Evolutionary conservation across 2,888 invertebrate genomes (phyloP), one percentile per base, ranked within the genome.

Genomic region (Nomada ferruginata): DNA sequence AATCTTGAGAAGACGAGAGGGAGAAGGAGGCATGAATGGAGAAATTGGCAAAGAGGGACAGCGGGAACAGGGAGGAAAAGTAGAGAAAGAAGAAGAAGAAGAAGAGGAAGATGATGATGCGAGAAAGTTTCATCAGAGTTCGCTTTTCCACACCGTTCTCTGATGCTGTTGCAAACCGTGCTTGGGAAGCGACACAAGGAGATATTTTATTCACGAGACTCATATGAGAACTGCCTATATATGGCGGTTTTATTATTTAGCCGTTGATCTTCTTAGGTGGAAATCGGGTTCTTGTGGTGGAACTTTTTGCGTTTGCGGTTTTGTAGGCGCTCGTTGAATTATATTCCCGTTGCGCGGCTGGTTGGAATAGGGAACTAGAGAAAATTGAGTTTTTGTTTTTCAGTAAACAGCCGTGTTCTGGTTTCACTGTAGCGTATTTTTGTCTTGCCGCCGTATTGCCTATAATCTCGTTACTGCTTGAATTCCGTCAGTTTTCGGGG

Each of bases 141-240:
- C 47, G 36, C 47, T 47, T 47, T 47, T 47, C 15, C 47, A 15
- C 15, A 15, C 18, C 4, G 52, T 47, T 66, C 55, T 44, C 53
- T 42, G 63, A 52, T 26, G 60, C 36, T 71, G 68, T 76, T 66
- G 77, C 65, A 64, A 59, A 71, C 69, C 60, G 69, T 57, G 74
- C 69, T 76, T 79, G 87, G 70, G 84, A 87, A 86, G 80, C 83
- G 76, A 85, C 82, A 85, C 82, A 82, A 82, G 80, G 72, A 79
- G 83, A 91, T 91, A 90, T 87, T 89, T 91, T 91, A 91, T 91
- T 90, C 88, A 90, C 78, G 77, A 73, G 71, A 55, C 63, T 75
- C 76, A 61, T 82, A 82, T 68, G 82, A 83, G 72, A 78, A 78
- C 60, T 73, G 63, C 42, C 75, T 84, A 82, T 66, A 82, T 57